These are phyloP conservation scores for Rhodinocichla rosea DNA, from an alignment of 2,113 vertebrate species.

Conservation along the genomic window DNA sequence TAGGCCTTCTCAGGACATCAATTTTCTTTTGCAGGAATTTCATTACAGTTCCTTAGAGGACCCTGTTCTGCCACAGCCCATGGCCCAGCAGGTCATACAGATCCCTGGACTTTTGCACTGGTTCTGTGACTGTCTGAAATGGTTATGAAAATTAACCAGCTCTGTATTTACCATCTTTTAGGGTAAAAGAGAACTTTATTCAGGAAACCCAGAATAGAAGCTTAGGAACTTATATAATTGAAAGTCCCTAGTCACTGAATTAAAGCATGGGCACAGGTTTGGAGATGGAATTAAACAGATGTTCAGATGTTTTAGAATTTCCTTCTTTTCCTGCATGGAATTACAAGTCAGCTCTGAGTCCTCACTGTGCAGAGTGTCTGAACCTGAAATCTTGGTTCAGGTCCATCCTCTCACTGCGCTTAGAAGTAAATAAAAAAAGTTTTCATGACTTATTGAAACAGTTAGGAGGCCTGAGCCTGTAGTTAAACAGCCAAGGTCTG, in stretches of 20 bases:
- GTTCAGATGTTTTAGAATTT: neutral
- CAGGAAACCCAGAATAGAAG: neutral
- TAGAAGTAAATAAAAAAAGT: constrained; percentile 25
- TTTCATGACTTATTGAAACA: constrained; percentile 22
- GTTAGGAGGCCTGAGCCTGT: neutral
- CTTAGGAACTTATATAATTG: neutral
- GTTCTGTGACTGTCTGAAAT: neutral
- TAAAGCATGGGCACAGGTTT: neutral
- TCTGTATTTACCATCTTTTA: neutral
- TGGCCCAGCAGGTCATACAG: neutral
- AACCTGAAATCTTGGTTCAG: neutral
- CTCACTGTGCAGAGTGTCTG: neutral
- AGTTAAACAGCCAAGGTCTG: neutral
- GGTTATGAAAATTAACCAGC: neutral
- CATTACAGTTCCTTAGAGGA: neutral
- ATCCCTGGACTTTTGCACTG: neutral
- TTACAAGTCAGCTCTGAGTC: neutral
- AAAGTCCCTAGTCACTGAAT: neutral
- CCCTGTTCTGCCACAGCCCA: neutral
- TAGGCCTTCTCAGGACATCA: neutral
- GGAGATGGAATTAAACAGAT: neutral
- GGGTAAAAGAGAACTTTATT: neutral
- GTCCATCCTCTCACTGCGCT: neutral
- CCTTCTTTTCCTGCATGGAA: neutral
- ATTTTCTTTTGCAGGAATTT: neutral